A percentile compares a stretch with the other conserved stretches of the same genome.
phyloP scores from a whole-genome alignment of 2,888 invertebrate species.

The Zygogramma bicolorata region DNA sequence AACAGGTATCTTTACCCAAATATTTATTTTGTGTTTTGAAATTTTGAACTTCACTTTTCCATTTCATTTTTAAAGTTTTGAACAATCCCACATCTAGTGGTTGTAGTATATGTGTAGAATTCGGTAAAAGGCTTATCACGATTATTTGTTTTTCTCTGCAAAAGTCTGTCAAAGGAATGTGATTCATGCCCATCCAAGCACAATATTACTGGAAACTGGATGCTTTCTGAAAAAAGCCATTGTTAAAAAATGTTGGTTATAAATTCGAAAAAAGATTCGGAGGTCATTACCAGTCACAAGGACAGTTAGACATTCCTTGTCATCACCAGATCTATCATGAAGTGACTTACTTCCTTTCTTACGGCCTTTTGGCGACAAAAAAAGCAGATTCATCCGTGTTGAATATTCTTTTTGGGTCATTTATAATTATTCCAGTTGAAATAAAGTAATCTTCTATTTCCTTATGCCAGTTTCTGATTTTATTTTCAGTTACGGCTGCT shows the following conservation, averaged over 20 bases:
- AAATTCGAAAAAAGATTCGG: slow-evolving; percentile 19
- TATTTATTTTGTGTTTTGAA: slow-evolving; percentile 15
- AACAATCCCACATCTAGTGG: slow-evolving; percentile 29
- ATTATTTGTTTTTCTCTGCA: slow-evolving; percentile 20
- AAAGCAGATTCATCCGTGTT: slow-evolving; percentile 35
- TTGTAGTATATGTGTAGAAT: slow-evolving; percentile 25
- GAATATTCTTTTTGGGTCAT: slow-evolving; percentile 32
- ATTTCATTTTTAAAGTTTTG: slow-evolving; percentile 15
- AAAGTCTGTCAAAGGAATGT: slow-evolving; percentile 18
- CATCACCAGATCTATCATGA: slow-evolving; percentile 34
- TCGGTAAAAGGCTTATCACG: slow-evolving; percentile 16
- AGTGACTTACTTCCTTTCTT: slow-evolving; percentile 37
- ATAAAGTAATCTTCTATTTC: slow-evolving; percentile 35
- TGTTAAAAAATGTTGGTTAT: slow-evolving; percentile 22
- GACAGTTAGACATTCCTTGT: slow-evolving; percentile 34
- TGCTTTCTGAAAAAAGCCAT: slow-evolving; percentile 5
- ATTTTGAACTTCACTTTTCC: slow-evolving; percentile 28
- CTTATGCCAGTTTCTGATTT: slow-evolving; percentile 34
- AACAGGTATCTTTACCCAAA: slow-evolving; percentile 18
- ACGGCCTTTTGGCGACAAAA: slow-evolving; percentile 30
- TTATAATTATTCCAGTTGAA: slow-evolving; percentile 26
- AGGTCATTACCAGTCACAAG: slow-evolving; percentile 27
- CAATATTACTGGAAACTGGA: slow-evolving; percentile 2
- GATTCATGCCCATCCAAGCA: slow-evolving; percentile 19
- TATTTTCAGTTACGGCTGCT: slow-evolving; percentile 28